Percentiles rank a stretch among this genome's conserved stretches.
Conservation (phyloP, 2,888 invertebrate genomes). For the Cancer borealis region DNA sequence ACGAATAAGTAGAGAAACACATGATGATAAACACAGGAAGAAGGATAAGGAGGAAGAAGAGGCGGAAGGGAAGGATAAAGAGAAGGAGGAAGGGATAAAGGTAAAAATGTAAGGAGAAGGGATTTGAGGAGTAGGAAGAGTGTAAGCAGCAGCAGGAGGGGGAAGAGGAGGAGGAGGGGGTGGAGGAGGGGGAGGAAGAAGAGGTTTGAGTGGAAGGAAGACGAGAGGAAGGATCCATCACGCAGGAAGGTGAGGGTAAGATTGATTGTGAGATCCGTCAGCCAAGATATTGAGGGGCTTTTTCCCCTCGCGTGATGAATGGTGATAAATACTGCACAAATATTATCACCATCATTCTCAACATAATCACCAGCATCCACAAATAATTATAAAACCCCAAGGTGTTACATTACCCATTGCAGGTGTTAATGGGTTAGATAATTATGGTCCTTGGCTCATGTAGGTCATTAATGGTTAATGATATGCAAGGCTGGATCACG, state of each 20-base stretch:
- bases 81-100: background rate
- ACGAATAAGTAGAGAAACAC: no score
- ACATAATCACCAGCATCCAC: background rate
- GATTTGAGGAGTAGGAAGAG: background rate
- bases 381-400: background rate
- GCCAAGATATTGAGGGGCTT: conserved; percentile 57
- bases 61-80: background rate
- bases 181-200: background rate
- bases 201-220: conserved; percentile 34
- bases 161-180: background rate
- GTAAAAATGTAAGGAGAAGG: background rate
- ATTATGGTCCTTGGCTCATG: background rate
- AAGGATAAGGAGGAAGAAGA: background rate
- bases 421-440: background rate
- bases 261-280: conserved; percentile 65
- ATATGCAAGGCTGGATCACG: background rate
- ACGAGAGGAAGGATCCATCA: conserved; percentile 44
- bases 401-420: background rate
- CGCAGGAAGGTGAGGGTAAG: conserved; percentile 55
- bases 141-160: background rate
- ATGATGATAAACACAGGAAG: background rate
- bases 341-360: conserved; percentile 46
- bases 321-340: conserved; percentile 49
- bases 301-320: conserved; percentile 45
- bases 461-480: background rate